Base-by-base conservation (phyloP, 2,888 invertebrate genomes). In the Leptogaster cylindrica region DNA sequence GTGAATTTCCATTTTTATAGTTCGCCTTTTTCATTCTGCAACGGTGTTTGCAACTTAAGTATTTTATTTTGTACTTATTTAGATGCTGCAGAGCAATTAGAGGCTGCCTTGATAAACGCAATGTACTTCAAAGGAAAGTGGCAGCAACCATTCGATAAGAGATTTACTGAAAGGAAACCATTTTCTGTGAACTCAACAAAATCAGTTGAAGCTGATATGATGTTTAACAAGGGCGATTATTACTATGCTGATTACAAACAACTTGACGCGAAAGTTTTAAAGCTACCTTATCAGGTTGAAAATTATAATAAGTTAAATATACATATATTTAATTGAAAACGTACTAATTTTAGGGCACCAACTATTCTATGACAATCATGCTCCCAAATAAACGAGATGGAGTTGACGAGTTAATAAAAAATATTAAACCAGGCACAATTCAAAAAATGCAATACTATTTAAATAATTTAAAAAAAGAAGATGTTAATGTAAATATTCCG, bases 121-220 rank as follows among this genome's bases (percentile, higher is more conserved):
- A 81, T 94, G 25, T 93, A 87, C 81, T 93, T 93, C 83, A 90
- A 92, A 76, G 93, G 93, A 1, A 82, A 85, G 0, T 94, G 94
- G 94, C 82, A 84, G 0, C 83, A 86, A 69, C 87, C 86, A 73
- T 93, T 93, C 75, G 81, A 85, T 0, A 83, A 84, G 14, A 86
- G 86, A 68, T 80, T 81, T 0, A 91, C 91, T 0, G 82, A 79
- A 65, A 71, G 77, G 0, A 85, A 83, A 1, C 78, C 79, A 4
- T 95, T 95, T 81, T 85, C 86, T 75, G 77, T 84, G 3, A 79
- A 83, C 0, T 80, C 83, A 0, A 78, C 80, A 0, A 74, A 78
- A 2, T 81, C 82, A 64, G 81, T 85, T 48, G 77, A 80, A 1
- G 84, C 84, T 0, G 82, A 84, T 0, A 89, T 87, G 73, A 95